These are phyloP conservation scores for Xestia ashworthii DNA, from an alignment of 2,888 invertebrate species.

Conservation along the genomic window DNA sequence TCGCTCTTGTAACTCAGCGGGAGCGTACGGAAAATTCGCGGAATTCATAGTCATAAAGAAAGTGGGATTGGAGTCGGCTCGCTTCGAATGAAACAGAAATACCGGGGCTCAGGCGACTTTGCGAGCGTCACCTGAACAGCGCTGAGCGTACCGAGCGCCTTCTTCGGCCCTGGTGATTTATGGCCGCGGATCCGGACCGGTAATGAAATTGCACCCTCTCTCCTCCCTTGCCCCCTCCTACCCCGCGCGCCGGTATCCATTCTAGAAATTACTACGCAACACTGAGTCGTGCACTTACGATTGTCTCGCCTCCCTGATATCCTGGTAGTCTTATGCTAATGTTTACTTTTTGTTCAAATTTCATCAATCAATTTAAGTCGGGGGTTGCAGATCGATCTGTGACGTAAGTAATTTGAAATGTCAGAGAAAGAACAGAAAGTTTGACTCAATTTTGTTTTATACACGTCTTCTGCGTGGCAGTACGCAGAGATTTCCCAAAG, in stretches of 20 bases:
- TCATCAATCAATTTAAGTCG: slow-evolving; percentile 75
- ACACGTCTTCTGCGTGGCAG: too few relatives aligned
- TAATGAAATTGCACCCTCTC: slow-evolving; percentile 91
- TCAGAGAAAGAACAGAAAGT: slow-evolving; percentile 20
- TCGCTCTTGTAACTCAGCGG: slow-evolving; percentile 76
- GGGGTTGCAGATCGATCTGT: slow-evolving; percentile 42
- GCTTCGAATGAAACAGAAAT: slow-evolving; percentile 85
- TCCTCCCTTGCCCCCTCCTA: slow-evolving; percentile 77
- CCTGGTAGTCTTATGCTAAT: slow-evolving; percentile 81
- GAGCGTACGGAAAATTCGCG: slow-evolving; percentile 78
- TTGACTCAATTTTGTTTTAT: not conserved
- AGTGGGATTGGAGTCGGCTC: slow-evolving; percentile 82
- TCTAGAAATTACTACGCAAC: slow-evolving; percentile 90
- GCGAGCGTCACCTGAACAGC: slow-evolving; percentile 90
- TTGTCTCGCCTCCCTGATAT: slow-evolving; percentile 73
- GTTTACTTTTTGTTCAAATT: slow-evolving; percentile 74
- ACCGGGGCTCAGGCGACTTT: slow-evolving; percentile 85
- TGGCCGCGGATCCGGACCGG: slow-evolving; percentile 90
- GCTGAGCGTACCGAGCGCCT: slow-evolving; percentile 83
- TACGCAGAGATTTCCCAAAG: not conserved
- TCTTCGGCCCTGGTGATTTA: slow-evolving; percentile 91
- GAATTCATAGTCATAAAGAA: slow-evolving; percentile 88
- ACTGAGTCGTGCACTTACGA: slow-evolving; percentile 82
- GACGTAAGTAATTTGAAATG: slow-evolving; percentile 44
- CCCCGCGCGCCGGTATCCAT: slow-evolving; percentile 80